phyloP scores from a whole-genome alignment of 30 jellyfish, hydroid and myxozoan species.

The Aurelia sp. region DNA sequence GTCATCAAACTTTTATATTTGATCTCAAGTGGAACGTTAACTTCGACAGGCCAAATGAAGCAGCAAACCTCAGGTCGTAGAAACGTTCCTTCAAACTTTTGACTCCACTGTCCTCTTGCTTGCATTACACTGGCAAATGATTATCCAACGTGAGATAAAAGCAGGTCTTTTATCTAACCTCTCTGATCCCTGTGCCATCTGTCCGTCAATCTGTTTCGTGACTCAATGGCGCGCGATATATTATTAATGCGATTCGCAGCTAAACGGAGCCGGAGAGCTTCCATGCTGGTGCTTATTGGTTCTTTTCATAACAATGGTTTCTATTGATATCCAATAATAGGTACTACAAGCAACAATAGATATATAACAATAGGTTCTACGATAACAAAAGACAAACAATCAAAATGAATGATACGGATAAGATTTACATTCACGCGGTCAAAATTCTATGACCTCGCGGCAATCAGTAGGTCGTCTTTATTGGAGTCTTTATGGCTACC shows the following conservation, averaged over 20 bases:
- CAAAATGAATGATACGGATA: too few species aligned
- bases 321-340: neutral
- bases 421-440: too few species aligned
- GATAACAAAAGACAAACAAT: too few species aligned
- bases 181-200: constrained; percentile 61
- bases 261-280: constrained; percentile 42
- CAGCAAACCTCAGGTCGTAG: too few species aligned
- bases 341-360: too few species aligned
- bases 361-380: too few species aligned
- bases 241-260: constrained; percentile 42
- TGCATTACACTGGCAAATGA: neutral
- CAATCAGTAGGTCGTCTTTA: neutral
- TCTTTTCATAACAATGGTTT: neutral
- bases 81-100: neutral
- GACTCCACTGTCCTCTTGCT: constrained; percentile 36
- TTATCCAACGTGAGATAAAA: neutral
- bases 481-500: neutral
- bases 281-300: constrained; percentile 11
- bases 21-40: too few species aligned
- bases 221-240: constrained; percentile 21
- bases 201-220: constrained; percentile 26
- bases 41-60: too few species aligned
- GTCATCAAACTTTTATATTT: too few species aligned
- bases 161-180: constrained; percentile 43
- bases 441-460: too few species aligned